A percentile compares a stretch with the other conserved stretches of the same genome.
These are phyloP conservation scores for Enteromius unitaeniatus DNA, from an alignment of 2,797 vertebrate genomes.

Conservation along the genomic window DNA sequence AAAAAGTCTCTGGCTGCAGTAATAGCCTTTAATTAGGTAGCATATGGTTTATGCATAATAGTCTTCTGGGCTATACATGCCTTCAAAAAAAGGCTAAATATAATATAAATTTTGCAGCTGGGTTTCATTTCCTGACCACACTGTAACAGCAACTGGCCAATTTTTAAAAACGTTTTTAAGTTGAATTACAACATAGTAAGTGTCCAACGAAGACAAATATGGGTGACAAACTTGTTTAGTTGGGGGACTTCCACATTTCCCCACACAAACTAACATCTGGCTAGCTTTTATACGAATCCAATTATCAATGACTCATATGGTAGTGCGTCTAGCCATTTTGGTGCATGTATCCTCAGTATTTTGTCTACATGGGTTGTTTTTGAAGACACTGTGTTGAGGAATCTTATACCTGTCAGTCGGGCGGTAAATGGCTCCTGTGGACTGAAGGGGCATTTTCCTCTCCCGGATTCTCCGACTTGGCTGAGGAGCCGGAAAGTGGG, in stretches of 20 bases:
- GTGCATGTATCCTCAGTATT: conserved; percentile 4
- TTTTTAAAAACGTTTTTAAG: background rate
- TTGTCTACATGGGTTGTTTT: background rate
- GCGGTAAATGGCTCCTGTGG: conserved; percentile 81
- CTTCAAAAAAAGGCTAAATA: conserved; percentile 12
- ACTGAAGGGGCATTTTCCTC: conserved; percentile 88
- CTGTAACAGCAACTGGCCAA: background rate
- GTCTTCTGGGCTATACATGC: conserved; percentile 14
- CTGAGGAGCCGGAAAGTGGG: conserved; percentile 70
- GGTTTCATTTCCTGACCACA: conserved; percentile 56
- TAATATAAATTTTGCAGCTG: conserved; percentile 40
- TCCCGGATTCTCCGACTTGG: conserved; percentile 77
- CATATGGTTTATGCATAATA: conserved; percentile 48
- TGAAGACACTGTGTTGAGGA: background rate
- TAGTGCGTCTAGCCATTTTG: background rate
- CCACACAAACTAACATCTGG: conserved; percentile 34
- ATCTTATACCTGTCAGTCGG: conserved; percentile 77
- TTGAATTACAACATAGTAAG: conserved; percentile 30
- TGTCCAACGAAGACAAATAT: conserved; percentile 40
- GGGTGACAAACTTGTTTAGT: conserved; percentile 40
- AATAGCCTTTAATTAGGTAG: conserved; percentile 55
- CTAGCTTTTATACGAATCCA: background rate
- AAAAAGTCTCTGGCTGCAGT: conserved; percentile 33
- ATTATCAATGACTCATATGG: conserved; percentile 25
- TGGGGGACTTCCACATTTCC: conserved; percentile 20